phyloP scores from a whole-genome alignment of 1,140 invertebrate species.

The Gyrodactylus salaris region DNA sequence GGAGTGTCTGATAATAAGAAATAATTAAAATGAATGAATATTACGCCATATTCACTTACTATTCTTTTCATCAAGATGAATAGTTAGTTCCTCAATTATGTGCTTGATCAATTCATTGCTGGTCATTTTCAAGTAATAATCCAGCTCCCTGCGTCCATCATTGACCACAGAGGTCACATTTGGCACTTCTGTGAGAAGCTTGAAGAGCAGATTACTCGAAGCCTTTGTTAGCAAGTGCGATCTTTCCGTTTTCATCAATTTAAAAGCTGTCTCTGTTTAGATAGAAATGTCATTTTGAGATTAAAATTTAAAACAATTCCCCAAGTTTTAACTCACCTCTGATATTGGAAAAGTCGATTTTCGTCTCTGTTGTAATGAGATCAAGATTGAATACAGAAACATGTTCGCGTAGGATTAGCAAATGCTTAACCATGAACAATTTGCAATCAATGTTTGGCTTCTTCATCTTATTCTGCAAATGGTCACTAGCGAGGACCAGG shows the following conservation, averaged over 20 bases:
- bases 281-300: no score
- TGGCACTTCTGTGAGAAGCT: background rate
- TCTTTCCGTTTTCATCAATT: background rate
- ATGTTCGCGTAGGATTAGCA: conserved; percentile 75
- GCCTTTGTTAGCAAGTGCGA: background rate
- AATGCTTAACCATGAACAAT: conserved; percentile 82
- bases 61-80: background rate
- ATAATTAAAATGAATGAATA: no score
- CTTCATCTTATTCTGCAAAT: conserved; percentile 16
- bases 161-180: background rate
- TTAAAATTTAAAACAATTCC: background rate
- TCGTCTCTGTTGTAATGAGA: conserved; percentile 58
- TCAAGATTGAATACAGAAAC: conserved; percentile 90
- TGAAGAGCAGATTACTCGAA: background rate
- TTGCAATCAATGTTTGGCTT: conserved; percentile 42
- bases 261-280: background rate
- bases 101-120: background rate
- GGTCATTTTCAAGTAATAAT: background rate
- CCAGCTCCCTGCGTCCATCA: background rate
- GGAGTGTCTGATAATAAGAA: no score
- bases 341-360: conserved; percentile 43
- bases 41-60: no score
- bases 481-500: conserved; percentile 33
- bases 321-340: conserved; percentile 13
- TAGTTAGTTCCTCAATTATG: background rate